Evolutionary conservation across 2,113 vertebrate genomes (phyloP).

Genomic region (Guaruba guarouba): DNA sequence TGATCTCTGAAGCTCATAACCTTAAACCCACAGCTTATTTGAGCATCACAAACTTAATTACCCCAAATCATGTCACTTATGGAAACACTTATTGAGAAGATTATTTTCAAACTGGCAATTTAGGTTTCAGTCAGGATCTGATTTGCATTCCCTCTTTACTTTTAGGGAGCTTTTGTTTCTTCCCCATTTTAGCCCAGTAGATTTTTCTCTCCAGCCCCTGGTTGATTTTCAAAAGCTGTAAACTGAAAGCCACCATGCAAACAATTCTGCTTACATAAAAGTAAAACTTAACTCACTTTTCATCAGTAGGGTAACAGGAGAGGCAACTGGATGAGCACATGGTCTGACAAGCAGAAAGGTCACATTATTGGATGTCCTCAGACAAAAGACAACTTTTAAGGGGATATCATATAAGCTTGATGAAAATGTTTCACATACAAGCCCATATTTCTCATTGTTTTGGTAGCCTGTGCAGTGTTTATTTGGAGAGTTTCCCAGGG

Average conservation of each 20-base stretch:
- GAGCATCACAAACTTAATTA: conserved; percentile 5
- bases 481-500: conserved; percentile 23
- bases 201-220: not conserved
- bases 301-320: not conserved
- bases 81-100: conserved; percentile 36
- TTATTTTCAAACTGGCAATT: conserved; percentile 12
- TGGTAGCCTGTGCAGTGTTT: not conserved
- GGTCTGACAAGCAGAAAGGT: not conserved
- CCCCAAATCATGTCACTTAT: not conserved
- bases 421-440: not conserved
- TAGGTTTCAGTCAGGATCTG: conserved; percentile 13
- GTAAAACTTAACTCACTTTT: not conserved
- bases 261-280: not conserved
- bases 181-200: not conserved
- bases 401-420: not conserved
- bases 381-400: not conserved
- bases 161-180: not conserved
- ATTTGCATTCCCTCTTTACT: conserved; percentile 2
- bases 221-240: not conserved
- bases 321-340: not conserved
- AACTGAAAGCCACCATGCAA: not conserved
- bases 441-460: not conserved
- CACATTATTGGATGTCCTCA: not conserved
- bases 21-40: not conserved
- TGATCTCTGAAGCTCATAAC: not conserved